These are phyloP conservation scores for Gari tellinella DNA, from an alignment of 2,888 invertebrate species.

Conservation along the genomic window DNA sequence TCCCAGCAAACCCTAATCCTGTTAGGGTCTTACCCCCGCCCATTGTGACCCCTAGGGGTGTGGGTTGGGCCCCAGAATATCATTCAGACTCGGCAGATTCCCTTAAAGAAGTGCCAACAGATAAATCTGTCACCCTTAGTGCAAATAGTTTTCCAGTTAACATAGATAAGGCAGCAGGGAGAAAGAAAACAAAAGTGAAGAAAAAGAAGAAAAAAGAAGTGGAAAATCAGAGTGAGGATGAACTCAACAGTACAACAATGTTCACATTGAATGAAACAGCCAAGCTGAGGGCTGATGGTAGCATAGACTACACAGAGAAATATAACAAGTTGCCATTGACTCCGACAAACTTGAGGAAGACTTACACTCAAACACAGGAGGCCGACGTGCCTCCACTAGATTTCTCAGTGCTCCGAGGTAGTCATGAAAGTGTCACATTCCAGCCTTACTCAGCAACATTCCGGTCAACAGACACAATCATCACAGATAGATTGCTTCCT, in stretches of 20 bases:
- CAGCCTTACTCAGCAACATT: slow-evolving; percentile 72
- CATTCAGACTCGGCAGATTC: slow-evolving; percentile 77
- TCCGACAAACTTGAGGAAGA: slow-evolving; percentile 58
- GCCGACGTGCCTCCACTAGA: slow-evolving; percentile 76
- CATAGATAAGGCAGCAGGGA: slow-evolving; percentile 23
- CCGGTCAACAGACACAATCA: slow-evolving; percentile 73
- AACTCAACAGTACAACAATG: slow-evolving; percentile 72
- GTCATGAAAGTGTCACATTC: slow-evolving; percentile 74
- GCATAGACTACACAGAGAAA: slow-evolving; percentile 67
- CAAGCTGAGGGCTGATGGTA: slow-evolving; percentile 69
- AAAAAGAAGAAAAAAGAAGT: slow-evolving; percentile 43
- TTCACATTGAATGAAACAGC: slow-evolving; percentile 70
- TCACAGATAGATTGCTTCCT: slow-evolving; percentile 57
- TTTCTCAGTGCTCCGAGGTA: slow-evolving; percentile 70
- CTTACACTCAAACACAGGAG: background rate
- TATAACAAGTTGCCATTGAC: slow-evolving; percentile 71
- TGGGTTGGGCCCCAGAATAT: slow-evolving; percentile 58
- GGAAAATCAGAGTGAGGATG: slow-evolving; percentile 55
- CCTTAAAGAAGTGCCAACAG: slow-evolving; percentile 66
- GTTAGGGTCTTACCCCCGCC: slow-evolving; percentile 53
- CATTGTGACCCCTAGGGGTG: slow-evolving; percentile 43
- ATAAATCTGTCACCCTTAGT: slow-evolving; percentile 47
- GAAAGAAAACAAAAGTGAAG: slow-evolving; percentile 40
- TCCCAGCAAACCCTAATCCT: slow-evolving; percentile 44
- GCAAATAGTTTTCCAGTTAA: background rate